Evolutionary conservation across 2,888 invertebrate genomes (phyloP), one percentile per base, ranked within the genome.

Genomic region (Drosophila mercatorum): DNA sequence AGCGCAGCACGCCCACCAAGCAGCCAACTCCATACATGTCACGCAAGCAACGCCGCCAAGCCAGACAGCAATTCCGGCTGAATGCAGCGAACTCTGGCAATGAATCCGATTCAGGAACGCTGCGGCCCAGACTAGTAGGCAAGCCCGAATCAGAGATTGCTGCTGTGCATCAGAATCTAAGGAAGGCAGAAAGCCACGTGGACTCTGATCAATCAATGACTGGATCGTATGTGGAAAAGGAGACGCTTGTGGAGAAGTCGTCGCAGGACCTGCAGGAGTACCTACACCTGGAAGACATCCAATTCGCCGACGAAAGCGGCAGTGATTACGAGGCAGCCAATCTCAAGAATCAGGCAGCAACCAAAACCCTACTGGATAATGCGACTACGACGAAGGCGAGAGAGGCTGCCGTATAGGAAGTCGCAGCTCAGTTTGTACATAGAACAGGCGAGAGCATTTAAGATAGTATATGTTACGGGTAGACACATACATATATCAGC

Each of bases 171-270:
- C 81, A 81, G 55, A 56, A 41, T 31, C 11, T 60, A 0, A n/a
- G 5, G 8, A 71, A 88, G 49, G 22, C 55, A 41, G 80, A 73
- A 0, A 31, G 57, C 2, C 73, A 79, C n/a, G 12, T 69, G 31
- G 76, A 86, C 26, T 75, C 72, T 0, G 78, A 61, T 6, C 84
- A 85, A 10, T 88, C 91, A 2, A 91, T 91, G 90, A 89, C 78
- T 5, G 92, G 90, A 2, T 91, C 91, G 0, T 91, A 91, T 75
- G 93, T 89, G 28, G 96, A 95, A 89, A 95, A 96, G 84, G 95
- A 96, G 58, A 95, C 95, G 1, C 94, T 94, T n/a, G 94, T 94
- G 0, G 95, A 95, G 81, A 96, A 96, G 89, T 95, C 95, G 0
- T 95, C 95, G 17, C 94, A 94, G 68, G 93, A 94, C 68, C 88